Evolutionary conservation across 2,888 invertebrate species (phyloP).

Genomic region (Anarsia innoxiella): DNA sequence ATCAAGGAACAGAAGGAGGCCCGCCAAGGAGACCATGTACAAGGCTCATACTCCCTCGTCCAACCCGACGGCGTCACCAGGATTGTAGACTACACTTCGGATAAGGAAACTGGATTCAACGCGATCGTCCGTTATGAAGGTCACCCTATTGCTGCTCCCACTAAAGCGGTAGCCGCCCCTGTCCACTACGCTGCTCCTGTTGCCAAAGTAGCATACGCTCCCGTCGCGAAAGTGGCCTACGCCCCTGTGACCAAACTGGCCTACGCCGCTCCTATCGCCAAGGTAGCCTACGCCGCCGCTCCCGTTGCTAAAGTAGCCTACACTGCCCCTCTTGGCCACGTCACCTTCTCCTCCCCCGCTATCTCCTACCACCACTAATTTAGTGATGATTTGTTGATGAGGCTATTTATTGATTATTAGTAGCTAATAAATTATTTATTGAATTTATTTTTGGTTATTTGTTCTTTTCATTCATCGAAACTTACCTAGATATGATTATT

Average conservation of each 20-base stretch:
- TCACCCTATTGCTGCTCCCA: slow-evolving; percentile 31
- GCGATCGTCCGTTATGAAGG: slow-evolving; percentile 64
- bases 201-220: slow-evolving; percentile 26
- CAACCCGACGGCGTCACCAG: slow-evolving; percentile 64
- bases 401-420: slow-evolving; percentile 20
- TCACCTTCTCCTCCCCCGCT: slow-evolving; percentile 50
- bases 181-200: slow-evolving; percentile 26
- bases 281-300: slow-evolving; percentile 26
- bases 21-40: slow-evolving; percentile 57
- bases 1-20: slow-evolving; percentile 63
- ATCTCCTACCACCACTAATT: slow-evolving; percentile 58
- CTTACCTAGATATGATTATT: no score
- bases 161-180: slow-evolving; percentile 17
- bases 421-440: slow-evolving; percentile 37
- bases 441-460: slow-evolving; percentile 24
- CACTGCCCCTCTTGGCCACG: slow-evolving; percentile 38
- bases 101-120: slow-evolving; percentile 60
- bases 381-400: slow-evolving; percentile 11
- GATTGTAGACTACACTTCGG: slow-evolving; percentile 63
- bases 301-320: slow-evolving; percentile 27
- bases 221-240: slow-evolving; percentile 20
- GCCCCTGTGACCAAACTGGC: slow-evolving; percentile 10
- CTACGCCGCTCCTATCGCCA: slow-evolving; percentile 29
- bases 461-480: no score
- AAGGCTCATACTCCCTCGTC: slow-evolving; percentile 65